Percentiles rank a stretch among this genome's conserved stretches.
These are phyloP conservation scores for Thecophora atra DNA, from an alignment of 2,888 invertebrate genomes.

Conservation along the genomic window DNA sequence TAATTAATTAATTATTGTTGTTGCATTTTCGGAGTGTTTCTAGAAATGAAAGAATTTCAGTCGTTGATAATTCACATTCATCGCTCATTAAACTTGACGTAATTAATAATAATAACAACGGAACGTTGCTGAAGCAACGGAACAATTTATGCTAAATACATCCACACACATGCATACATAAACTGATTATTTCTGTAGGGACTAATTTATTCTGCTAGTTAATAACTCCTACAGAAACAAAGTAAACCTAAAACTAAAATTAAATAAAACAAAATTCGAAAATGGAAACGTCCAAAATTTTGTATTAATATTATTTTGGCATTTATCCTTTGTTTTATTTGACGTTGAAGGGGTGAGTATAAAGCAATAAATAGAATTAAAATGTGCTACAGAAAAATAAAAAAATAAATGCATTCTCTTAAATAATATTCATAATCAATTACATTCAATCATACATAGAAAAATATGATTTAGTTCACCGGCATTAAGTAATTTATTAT, in stretches of 20 bases:
- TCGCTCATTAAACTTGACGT: constrained; percentile 8
- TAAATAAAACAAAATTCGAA: constrained; percentile 23
- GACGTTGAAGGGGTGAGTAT: too few relatives aligned
- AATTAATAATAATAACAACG: neutral
- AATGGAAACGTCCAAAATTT: too few relatives aligned
- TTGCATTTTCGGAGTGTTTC: neutral
- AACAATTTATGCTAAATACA: constrained; percentile 11
- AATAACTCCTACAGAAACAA: constrained; percentile 33
- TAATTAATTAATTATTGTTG: neutral
- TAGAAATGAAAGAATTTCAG: neutral
- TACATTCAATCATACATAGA: too few relatives aligned
- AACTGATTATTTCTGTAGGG: neutral
- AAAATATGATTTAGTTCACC: too few relatives aligned
- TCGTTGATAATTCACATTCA: neutral
- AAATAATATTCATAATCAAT: too few relatives aligned
- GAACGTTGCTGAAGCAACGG: neutral
- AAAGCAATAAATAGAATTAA: too few relatives aligned
- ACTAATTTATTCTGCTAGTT: constrained; percentile 36
- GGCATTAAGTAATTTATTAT: too few relatives aligned
- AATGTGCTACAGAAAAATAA: too few relatives aligned
- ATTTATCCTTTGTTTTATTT: too few relatives aligned
- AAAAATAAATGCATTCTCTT: too few relatives aligned
- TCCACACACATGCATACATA: neutral
- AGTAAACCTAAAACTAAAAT: constrained; percentile 28
- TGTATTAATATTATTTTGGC: too few relatives aligned